Evolutionary conservation across 2,797 vertebrate species (phyloP).

Genomic region (Crax fasciolata): DNA sequence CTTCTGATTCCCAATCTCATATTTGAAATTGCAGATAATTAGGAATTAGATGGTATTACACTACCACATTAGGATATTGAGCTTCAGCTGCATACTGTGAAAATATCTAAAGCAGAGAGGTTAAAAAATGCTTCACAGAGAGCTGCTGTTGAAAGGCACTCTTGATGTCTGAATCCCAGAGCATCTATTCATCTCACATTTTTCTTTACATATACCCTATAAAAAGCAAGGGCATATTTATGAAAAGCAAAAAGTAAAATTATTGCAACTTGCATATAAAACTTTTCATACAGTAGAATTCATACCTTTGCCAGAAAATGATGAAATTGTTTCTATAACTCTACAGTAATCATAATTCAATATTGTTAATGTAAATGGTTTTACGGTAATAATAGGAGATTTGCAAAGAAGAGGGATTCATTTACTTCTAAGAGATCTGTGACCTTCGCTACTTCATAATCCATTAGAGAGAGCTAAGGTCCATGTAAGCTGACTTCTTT

Average conservation of each 20-base stretch:
- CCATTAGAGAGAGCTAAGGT: background rate
- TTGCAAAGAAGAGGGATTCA: background rate
- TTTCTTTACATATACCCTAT: background rate
- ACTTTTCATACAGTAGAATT: background rate
- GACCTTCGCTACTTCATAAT: conserved; percentile 46
- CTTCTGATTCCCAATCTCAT: fast-evolving
- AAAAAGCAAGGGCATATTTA: background rate
- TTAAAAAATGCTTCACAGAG: background rate
- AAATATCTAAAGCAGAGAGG: background rate
- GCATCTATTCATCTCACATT: background rate
- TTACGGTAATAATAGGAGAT: background rate
- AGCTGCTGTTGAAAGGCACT: background rate
- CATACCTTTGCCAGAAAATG: background rate
- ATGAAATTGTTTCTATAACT: background rate
- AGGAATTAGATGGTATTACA: background rate
- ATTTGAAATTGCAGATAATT: background rate
- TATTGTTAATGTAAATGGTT: conserved; percentile 1
- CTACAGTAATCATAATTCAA: background rate
- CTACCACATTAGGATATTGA: background rate
- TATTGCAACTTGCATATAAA: background rate
- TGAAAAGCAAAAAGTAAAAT: background rate
- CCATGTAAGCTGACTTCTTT: background rate
- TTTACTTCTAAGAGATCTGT: conserved; percentile 14
- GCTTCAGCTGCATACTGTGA: background rate
- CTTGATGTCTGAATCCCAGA: background rate